A percentile compares a stretch with the other conserved stretches of the same genome.
These are phyloP conservation scores for Tuta absoluta DNA, from an alignment of 2,888 invertebrate species.

Conservation along the genomic window DNA sequence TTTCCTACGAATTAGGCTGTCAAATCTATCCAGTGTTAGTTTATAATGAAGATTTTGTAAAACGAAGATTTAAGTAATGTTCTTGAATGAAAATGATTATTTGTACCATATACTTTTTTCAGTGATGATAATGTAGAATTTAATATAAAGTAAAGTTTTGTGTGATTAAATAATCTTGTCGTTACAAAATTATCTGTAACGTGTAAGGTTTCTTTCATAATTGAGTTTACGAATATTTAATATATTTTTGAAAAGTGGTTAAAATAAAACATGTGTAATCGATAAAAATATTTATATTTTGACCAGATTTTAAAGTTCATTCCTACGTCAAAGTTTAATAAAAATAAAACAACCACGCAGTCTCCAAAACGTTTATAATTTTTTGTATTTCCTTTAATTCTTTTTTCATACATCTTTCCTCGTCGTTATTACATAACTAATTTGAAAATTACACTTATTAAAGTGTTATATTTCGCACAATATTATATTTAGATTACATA, in stretches of 20 bases:
- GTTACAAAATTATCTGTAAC: no score
- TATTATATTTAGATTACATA: constrained; percentile 35
- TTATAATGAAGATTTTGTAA: no score
- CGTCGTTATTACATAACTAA: constrained; percentile 36
- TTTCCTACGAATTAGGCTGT: no score
- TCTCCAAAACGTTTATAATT: constrained; percentile 36
- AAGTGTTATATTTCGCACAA: constrained; percentile 39
- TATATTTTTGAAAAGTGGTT: neutral
- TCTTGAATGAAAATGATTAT: no score
- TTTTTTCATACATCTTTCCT: constrained; percentile 43
- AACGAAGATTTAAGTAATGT: no score
- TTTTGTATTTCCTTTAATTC: constrained; percentile 34
- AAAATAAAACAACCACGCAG: constrained; percentile 41
- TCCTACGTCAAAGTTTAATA: constrained; percentile 26
- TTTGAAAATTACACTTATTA: constrained; percentile 35
- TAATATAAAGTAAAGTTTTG: no score
- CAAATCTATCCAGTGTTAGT: no score
- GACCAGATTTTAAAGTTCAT: neutral
- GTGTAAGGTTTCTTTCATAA: no score
- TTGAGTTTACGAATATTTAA: no score
- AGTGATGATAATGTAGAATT: no score
- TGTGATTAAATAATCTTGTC: no score
- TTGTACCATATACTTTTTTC: no score
- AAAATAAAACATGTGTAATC: neutral
- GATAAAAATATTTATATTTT: constrained; percentile 1